A percentile compares a stretch with the other conserved stretches of the same genome.
Evolutionary conservation across 1,140 invertebrate species (phyloP).

Genomic region (Eupeodes corollae): DNA sequence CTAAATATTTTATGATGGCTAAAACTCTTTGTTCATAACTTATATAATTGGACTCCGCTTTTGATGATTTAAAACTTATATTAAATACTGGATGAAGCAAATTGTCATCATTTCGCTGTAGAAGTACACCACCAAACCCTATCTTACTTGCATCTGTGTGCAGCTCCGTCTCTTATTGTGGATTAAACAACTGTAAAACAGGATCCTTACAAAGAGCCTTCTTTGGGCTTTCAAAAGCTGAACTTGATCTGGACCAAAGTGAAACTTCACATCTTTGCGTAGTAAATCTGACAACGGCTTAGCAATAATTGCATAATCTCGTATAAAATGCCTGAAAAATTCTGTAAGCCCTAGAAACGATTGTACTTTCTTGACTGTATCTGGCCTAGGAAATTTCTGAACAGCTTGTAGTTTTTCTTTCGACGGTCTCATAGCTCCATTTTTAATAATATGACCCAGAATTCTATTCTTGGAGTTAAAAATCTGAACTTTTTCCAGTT

Average conservation of each 20-base stretch:
- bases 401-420: constrained; percentile 5
- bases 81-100: background rate
- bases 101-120: constrained; percentile 11
- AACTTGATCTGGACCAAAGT: background rate
- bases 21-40: background rate
- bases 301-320: constrained; percentile 3
- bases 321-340: constrained; percentile 6
- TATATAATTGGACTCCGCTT: background rate
- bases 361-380: constrained; percentile 1
- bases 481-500: constrained; percentile 9
- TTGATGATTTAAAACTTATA: background rate
- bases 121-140: constrained; percentile 12
- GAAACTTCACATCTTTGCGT: constrained; percentile 3
- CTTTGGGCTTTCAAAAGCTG: constrained; percentile 12
- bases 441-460: constrained; percentile 2
- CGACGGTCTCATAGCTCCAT: background rate
- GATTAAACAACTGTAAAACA: constrained; percentile 14
- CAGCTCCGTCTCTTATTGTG: constrained; percentile 12
- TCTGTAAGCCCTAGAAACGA: constrained; percentile 1
- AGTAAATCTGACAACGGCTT: constrained; percentile 5
- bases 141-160: constrained; percentile 15
- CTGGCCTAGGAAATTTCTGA: background rate
- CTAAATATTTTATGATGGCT: background rate
- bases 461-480: background rate
- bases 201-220: constrained; percentile 9